These are phyloP conservation scores for Ichneumoninae sp. DNA, from an alignment of 2,888 invertebrate species.

Conservation along the genomic window DNA sequence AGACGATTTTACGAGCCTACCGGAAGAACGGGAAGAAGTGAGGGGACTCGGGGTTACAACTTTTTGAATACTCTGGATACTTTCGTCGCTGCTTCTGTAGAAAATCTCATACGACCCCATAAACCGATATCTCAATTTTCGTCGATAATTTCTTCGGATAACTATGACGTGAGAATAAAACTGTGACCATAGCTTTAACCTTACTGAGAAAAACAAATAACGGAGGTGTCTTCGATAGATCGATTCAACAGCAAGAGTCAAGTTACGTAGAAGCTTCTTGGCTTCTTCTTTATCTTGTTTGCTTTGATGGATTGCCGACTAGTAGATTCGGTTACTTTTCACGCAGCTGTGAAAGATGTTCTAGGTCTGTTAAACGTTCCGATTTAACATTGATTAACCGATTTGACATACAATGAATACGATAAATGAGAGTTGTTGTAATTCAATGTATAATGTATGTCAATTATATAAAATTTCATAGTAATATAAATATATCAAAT, in stretches of 20 bases:
- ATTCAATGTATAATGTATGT: too few relatives aligned
- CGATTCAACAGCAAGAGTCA: not conserved
- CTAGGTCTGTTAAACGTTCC: too few relatives aligned
- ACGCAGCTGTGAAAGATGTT: too few relatives aligned
- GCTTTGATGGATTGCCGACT: too few relatives aligned
- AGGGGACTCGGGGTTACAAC: slow-evolving; percentile 62
- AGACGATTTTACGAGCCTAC: slow-evolving; percentile 39
- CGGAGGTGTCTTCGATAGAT: slow-evolving; percentile 9
- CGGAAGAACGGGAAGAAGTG: slow-evolving; percentile 53
- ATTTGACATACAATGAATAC: too few relatives aligned
- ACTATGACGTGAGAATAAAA: not conserved
- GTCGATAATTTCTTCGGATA: not conserved
- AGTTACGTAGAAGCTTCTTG: too few relatives aligned
- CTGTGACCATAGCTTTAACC: not conserved
- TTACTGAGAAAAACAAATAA: slow-evolving; percentile 3
- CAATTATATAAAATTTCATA: too few relatives aligned
- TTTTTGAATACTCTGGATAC: slow-evolving; percentile 28
- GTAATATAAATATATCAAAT: too few relatives aligned
- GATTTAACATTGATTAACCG: too few relatives aligned
- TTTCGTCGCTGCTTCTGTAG: slow-evolving; percentile 45
- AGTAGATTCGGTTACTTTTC: too few relatives aligned
- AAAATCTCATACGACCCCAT: slow-evolving; percentile 55
- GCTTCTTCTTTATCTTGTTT: too few relatives aligned
- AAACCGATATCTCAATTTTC: slow-evolving; percentile 24
- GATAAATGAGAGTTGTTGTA: too few relatives aligned